Evolutionary conservation across 2,113 vertebrate species (phyloP).

Genomic region (Thermophis baileyi): DNA sequence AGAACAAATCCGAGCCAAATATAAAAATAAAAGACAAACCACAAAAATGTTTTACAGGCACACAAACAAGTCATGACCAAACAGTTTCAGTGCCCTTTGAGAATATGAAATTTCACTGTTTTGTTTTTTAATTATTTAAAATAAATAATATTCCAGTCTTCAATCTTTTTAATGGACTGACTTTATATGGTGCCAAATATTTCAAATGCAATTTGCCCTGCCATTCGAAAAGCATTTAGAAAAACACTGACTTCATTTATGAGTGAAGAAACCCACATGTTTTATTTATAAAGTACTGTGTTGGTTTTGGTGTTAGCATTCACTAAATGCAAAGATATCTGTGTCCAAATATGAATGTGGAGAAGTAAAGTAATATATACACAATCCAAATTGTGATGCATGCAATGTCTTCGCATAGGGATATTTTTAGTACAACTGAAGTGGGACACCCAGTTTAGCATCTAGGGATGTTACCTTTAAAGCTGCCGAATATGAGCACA

Average conservation of each 20-base stretch:
- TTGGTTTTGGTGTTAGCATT: neutral
- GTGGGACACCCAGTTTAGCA: neutral
- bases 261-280: neutral
- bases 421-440: neutral
- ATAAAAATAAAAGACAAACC: slow-evolving; percentile 29
- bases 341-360: neutral
- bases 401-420: neutral
- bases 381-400: neutral
- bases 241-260: slow-evolving; percentile 15
- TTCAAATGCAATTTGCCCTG: slow-evolving; percentile 12
- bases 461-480: neutral
- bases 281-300: slow-evolving; percentile 20
- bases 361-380: neutral
- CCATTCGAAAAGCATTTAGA: neutral
- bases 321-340: neutral
- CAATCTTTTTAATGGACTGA: slow-evolving; percentile 30
- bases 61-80: neutral
- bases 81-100: slow-evolving; percentile 3
- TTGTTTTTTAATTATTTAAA: slow-evolving; percentile 36
- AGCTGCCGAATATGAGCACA: neutral
- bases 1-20: slow-evolving; percentile 10
- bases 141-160: slow-evolving; percentile 27
- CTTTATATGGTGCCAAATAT: neutral
- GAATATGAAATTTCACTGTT: neutral
- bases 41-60: slow-evolving; percentile 4